phyloP scores from a whole-genome alignment of 2,888 invertebrate species.

The Anthophora plumipes region DNA sequence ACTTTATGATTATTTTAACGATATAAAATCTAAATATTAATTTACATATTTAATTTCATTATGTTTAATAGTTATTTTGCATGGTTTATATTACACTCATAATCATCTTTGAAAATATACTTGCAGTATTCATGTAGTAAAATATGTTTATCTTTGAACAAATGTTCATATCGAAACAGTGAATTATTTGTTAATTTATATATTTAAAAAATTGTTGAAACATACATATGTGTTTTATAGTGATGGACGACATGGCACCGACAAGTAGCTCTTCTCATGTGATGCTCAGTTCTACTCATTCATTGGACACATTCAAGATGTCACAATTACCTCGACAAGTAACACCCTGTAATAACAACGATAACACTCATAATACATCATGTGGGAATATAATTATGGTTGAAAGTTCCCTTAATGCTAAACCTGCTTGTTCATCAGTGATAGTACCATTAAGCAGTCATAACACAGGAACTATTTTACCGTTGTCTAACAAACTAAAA shows the following conservation, averaged over 20 bases:
- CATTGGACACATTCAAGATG: conserved; percentile 73
- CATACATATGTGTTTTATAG: conserved; percentile 77
- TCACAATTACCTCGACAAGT: conserved; percentile 69
- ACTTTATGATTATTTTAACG: neutral
- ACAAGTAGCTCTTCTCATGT: conserved; percentile 62
- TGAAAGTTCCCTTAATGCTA: conserved; percentile 70
- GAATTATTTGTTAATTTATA: conserved; percentile 24
- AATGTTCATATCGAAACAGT: conserved; percentile 13
- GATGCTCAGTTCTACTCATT: conserved; percentile 62
- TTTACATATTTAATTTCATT: neutral
- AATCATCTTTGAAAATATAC: conserved; percentile 11
- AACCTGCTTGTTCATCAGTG: conserved; percentile 65
- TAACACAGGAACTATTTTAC: conserved; percentile 71
- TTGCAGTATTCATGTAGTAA: conserved; percentile 1
- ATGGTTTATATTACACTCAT: conserved; percentile 24
- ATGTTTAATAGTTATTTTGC: neutral
- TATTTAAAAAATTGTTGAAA: conserved; percentile 43
- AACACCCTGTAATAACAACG: conserved; percentile 65
- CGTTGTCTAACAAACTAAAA: conserved; percentile 72
- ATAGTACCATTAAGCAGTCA: conserved; percentile 71
- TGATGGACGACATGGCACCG: conserved; percentile 72
- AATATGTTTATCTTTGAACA: conserved; percentile 5
- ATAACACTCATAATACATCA: conserved; percentile 67
- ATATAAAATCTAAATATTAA: neutral
- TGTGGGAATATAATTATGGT: conserved; percentile 74